These are phyloP conservation scores for Grantiella picta DNA, from an alignment of 2,113 vertebrate species.

Conservation along the genomic window DNA sequence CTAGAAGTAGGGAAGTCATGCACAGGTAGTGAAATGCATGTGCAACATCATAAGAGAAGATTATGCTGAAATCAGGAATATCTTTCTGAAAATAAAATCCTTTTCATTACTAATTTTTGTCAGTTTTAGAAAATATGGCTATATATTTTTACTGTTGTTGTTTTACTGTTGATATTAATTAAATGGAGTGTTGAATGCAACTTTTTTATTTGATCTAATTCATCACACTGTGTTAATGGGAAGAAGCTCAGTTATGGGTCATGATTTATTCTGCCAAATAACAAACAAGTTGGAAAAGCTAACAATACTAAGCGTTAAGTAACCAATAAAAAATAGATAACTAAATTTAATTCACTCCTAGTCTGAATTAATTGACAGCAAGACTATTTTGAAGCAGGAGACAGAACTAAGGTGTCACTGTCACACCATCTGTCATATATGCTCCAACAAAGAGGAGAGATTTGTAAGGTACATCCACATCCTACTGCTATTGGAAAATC, in stretches of 20 bases:
- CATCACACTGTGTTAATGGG: neutral
- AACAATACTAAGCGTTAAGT: neutral
- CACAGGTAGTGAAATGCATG: neutral
- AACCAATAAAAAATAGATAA: neutral
- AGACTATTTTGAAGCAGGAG: slow-evolving; percentile 1
- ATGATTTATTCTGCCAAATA: neutral
- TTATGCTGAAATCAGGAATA: neutral
- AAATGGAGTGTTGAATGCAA: neutral
- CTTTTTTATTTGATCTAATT: neutral
- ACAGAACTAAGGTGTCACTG: neutral
- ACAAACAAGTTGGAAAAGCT: neutral
- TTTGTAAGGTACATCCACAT: neutral
- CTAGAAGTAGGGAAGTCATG: neutral
- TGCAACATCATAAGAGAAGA: neutral
- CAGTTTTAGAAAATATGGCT: neutral
- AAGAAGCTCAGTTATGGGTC: neutral
- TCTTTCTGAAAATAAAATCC: neutral
- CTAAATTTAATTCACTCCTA: neutral
- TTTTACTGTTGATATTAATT: neutral
- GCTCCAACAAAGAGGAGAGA: neutral
- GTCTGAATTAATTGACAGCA: neutral
- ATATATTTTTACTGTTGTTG: neutral
- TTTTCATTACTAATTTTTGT: neutral
- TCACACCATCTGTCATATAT: neutral
- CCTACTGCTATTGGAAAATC: neutral